Evolutionary conservation across 1,140 invertebrate species (phyloP).

Genomic region (Drosophila tsacasi): DNA sequence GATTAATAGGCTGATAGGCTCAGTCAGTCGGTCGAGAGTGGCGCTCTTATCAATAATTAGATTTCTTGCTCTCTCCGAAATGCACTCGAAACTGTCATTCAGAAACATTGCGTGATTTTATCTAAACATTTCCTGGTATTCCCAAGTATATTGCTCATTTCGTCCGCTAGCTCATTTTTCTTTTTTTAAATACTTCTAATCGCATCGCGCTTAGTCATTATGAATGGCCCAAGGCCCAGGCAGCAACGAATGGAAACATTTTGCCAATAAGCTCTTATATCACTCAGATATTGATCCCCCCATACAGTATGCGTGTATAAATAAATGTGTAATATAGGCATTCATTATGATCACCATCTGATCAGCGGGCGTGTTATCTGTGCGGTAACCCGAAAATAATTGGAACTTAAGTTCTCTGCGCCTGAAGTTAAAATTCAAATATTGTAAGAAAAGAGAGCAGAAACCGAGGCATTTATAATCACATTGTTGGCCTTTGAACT

Average conservation of each 20-base stretch:
- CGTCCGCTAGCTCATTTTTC: constrained; percentile 12
- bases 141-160: constrained; percentile 9
- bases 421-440: constrained; percentile 2
- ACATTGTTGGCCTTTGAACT: constrained; percentile 71
- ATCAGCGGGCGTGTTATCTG: constrained; percentile 6
- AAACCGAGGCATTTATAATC: constrained; percentile 56
- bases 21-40: neutral
- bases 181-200: constrained; percentile 32
- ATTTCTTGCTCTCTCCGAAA: neutral
- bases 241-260: constrained; percentile 4
- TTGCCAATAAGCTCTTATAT: constrained; percentile 6
- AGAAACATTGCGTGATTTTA: neutral
- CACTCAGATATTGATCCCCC: constrained; percentile 3
- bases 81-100: constrained; percentile 22
- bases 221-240: neutral
- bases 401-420: neutral
- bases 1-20: constrained; percentile 6
- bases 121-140: constrained; percentile 24
- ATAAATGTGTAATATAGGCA: constrained; percentile 10
- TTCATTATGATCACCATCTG: neutral
- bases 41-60: constrained; percentile 14
- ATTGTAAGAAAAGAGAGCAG: neutral
- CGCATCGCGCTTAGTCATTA: constrained; percentile 28
- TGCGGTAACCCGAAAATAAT: neutral
- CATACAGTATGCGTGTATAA: neutral